A percentile compares a stretch with the other conserved stretches of the same genome.
These are phyloP conservation scores for Auanema sp. DNA, from an alignment of 2,888 invertebrate genomes.

Conservation along the genomic window DNA sequence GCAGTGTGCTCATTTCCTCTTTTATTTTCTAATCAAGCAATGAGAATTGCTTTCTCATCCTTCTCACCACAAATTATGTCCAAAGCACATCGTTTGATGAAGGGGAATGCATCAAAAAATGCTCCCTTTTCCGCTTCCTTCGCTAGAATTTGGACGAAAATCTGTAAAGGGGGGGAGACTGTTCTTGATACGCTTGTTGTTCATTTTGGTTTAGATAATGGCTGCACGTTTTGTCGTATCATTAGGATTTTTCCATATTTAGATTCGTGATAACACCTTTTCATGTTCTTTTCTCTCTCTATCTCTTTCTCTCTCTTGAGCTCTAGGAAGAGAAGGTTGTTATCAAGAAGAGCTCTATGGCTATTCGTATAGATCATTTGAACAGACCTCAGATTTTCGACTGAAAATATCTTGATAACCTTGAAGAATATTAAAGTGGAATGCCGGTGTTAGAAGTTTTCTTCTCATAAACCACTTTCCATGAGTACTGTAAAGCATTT, in stretches of 20 bases:
- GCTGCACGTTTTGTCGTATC: background rate
- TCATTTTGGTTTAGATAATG: background rate
- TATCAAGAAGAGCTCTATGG: too few species aligned
- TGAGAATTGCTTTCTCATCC: background rate
- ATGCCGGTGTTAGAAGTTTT: constrained; percentile 68
- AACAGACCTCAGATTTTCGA: background rate
- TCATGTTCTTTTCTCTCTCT: too few species aligned
- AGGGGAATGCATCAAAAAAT: constrained; percentile 66
- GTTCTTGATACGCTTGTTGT: background rate
- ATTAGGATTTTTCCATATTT: constrained; percentile 11
- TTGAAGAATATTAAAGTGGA: constrained; percentile 68
- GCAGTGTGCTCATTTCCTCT: background rate
- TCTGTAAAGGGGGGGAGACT: constrained; percentile 19
- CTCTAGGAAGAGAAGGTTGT: background rate
- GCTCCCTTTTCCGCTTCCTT: constrained; percentile 47
- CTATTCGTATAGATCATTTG: too few species aligned
- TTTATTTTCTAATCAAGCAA: background rate
- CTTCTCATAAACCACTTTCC: constrained; percentile 67
- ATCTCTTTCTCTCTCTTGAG: too few species aligned
- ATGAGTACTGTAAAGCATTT: constrained; percentile 63
- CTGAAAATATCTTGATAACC: constrained; percentile 63
- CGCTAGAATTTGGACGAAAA: constrained; percentile 64
- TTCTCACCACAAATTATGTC: constrained; percentile 65
- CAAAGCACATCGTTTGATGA: constrained; percentile 67
- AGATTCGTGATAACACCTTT: background rate